Conservation (phyloP, 2,113 vertebrate genomes). For the Nipponia nippon region DNA sequence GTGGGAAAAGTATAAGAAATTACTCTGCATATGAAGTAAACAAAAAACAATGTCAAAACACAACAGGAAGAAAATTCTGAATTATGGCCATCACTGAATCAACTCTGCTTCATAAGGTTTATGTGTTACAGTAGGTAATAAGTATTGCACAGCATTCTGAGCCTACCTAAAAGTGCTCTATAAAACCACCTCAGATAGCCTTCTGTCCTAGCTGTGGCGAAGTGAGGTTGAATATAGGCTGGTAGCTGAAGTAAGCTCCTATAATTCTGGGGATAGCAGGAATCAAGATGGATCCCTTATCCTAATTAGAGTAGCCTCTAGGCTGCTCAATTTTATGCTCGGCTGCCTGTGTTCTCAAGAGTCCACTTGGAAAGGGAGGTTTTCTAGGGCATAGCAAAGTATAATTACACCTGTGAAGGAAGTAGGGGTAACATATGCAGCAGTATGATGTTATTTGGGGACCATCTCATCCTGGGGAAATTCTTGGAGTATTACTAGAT, state of each 20-base stretch:
- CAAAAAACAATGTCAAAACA: not conserved
- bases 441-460: not conserved
- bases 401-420: not conserved
- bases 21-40: not conserved
- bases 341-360: not conserved
- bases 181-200: not conserved
- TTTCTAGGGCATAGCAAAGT: not conserved
- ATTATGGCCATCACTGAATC: not conserved
- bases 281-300: not conserved
- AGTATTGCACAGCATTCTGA: not conserved
- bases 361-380: not conserved
- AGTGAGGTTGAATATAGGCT: not conserved
- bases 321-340: not conserved
- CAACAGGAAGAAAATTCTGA: not conserved
- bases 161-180: not conserved
- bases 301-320: not conserved
- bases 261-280: not conserved
- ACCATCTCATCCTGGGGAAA: not conserved
- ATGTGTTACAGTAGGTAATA: not conserved
- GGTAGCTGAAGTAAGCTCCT: not conserved
- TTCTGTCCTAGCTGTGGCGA: not conserved
- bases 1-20: not conserved
- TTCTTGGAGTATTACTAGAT: not conserved
- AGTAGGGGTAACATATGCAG: not conserved
- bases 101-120: not conserved